Percentiles rank a stretch among this genome's conserved stretches.
Conservation (phyloP, 2,113 vertebrate species). For the Mustela nigripes region DNA sequence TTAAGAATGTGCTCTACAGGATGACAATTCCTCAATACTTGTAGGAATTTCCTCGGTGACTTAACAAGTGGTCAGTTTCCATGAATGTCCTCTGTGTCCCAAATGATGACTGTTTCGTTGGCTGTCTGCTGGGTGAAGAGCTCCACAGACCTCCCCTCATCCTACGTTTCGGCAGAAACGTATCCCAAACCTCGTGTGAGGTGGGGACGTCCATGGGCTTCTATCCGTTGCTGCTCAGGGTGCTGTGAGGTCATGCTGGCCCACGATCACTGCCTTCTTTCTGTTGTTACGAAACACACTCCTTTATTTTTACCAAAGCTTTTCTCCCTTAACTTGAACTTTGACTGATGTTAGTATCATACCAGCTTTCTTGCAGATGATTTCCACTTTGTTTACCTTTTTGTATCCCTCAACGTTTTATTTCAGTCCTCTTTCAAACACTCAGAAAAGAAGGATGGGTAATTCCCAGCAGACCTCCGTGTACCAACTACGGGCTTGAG, state of each 20-base stretch:
- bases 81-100: background rate
- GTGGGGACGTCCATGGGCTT: background rate
- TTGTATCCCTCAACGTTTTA: background rate
- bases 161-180: background rate
- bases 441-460: background rate
- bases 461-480: background rate
- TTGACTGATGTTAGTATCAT: background rate
- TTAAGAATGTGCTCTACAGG: background rate
- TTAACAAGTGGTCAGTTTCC: accelerated
- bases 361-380: background rate
- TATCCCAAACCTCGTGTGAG: too few species aligned
- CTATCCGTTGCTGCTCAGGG: background rate
- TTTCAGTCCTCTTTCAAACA: background rate
- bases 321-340: background rate
- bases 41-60: background rate
- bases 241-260: background rate
- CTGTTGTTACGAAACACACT: background rate
- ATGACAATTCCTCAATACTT: background rate
- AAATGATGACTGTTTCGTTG: accelerated
- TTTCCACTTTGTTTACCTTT: background rate
- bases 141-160: background rate
- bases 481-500: background rate
- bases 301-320: too few species aligned
- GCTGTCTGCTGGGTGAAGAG: accelerated
- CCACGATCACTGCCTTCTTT: background rate